Conservation (phyloP, 2,113 vertebrate species). For the Colaptes auratus region DNA sequence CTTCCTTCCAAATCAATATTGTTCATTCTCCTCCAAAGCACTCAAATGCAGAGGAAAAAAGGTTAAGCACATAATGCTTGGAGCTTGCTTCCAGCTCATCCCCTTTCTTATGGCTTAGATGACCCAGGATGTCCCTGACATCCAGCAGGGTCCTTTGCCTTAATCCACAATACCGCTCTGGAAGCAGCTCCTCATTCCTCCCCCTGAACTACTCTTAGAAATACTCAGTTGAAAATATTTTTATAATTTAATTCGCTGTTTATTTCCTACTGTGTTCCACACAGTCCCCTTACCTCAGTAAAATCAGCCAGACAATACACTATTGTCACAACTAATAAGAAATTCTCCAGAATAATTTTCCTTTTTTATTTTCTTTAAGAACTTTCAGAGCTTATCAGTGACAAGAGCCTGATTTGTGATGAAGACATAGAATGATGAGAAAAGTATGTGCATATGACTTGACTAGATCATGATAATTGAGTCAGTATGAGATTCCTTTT, state of each 20-base stretch:
- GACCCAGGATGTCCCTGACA: slow-evolving; percentile 31
- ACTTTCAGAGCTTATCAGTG: neutral
- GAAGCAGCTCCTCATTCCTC: neutral
- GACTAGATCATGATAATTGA: neutral
- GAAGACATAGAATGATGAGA: neutral
- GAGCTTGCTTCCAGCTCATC: slow-evolving; percentile 39
- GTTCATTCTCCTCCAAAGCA: neutral
- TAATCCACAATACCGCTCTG: neutral
- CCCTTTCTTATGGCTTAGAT: slow-evolving; percentile 26
- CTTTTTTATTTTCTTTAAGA: neutral
- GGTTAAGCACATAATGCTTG: slow-evolving; percentile 51
- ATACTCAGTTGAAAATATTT: neutral
- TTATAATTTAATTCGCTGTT: neutral
- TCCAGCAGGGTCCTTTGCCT: neutral
- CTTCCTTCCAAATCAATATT: neutral
- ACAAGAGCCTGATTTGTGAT: neutral
- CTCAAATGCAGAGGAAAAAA: slow-evolving; percentile 24
- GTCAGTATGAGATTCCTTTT: neutral
- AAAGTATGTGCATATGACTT: neutral
- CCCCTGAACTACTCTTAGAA: neutral
- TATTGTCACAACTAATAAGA: neutral
- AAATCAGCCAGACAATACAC: neutral
- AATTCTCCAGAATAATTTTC: neutral
- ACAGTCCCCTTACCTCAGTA: neutral
- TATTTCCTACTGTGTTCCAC: neutral